phyloP scores from a whole-genome alignment of 1,140 invertebrate genomes.

The Campoletis sonorensis region DNA sequence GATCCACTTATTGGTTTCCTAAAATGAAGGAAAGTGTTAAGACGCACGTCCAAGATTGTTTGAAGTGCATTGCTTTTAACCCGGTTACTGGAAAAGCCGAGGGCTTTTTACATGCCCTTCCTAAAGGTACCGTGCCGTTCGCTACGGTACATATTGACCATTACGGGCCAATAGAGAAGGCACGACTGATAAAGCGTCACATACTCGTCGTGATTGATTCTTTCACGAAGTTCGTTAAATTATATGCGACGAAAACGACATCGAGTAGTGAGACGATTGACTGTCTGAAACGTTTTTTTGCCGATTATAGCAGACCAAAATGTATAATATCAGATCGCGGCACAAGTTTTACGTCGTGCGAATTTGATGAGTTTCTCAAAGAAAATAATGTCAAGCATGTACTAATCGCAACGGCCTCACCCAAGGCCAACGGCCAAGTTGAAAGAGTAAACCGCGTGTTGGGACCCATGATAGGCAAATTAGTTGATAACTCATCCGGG shows the following conservation, averaged over 20 bases:
- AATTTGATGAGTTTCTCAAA: not conserved
- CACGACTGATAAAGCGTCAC: not conserved
- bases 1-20: conserved; percentile 40
- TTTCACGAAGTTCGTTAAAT: not conserved
- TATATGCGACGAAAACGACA: not conserved
- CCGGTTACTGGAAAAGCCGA: conserved; percentile 8
- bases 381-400: not conserved
- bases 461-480: not conserved
- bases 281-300: not conserved
- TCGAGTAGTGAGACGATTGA: not conserved
- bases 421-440: conserved; percentile 12
- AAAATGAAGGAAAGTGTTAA: not conserved
- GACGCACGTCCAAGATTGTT: not conserved
- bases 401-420: conserved; percentile 9
- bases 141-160: not conserved
- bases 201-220: conserved; percentile 9
- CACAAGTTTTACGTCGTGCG: not conserved
- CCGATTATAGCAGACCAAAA: not conserved
- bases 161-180: conserved; percentile 9
- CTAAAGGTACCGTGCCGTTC: not conserved
- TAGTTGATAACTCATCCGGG: not conserved
- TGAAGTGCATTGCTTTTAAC: conserved; percentile 13
- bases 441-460: not conserved
- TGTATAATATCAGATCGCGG: not conserved
- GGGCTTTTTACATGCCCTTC: not conserved